phyloP scores from a whole-genome alignment of 2,113 vertebrate genomes.

The Chionodraco myersi region DNA sequence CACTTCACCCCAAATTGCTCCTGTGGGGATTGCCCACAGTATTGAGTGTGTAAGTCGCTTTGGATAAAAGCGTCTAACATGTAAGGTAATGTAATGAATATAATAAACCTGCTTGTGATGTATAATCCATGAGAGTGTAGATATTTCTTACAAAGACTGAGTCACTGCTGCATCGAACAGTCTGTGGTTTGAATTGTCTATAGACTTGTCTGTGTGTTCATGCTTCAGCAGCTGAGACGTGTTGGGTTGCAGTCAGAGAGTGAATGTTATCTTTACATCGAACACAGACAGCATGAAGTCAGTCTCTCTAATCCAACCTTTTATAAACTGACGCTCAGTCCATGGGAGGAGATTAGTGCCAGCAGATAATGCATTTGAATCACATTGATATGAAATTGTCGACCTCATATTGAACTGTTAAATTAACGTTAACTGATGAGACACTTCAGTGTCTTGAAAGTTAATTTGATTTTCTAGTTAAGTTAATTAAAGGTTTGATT shows the following conservation, averaged over 20 bases:
- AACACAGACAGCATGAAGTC: slow-evolving; percentile 12
- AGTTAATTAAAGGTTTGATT: slow-evolving; percentile 23
- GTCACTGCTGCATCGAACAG: neutral
- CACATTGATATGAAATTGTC: slow-evolving; percentile 41
- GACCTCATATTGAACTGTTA: slow-evolving; percentile 25
- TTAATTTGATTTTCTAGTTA: slow-evolving; percentile 16
- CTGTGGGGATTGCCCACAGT: no score
- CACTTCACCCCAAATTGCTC: no score
- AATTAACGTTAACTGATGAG: slow-evolving; percentile 21
- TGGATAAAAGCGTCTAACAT: no score
- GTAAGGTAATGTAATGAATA: neutral
- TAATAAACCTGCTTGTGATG: neutral
- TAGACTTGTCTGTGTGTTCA: neutral
- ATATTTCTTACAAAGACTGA: neutral
- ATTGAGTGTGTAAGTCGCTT: no score
- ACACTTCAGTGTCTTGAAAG: neutral
- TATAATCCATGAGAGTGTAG: neutral
- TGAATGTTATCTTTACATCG: neutral
- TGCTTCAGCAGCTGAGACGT: neutral
- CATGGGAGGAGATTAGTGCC: slow-evolving; percentile 47
- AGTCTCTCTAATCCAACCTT: slow-evolving; percentile 52
- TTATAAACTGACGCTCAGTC: slow-evolving; percentile 27
- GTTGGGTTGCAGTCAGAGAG: neutral
- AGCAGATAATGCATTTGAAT: slow-evolving; percentile 37
- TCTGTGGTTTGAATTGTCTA: neutral